Base-by-base conservation (phyloP, 2,797 vertebrate species). In the Capromys pilorides region DNA sequence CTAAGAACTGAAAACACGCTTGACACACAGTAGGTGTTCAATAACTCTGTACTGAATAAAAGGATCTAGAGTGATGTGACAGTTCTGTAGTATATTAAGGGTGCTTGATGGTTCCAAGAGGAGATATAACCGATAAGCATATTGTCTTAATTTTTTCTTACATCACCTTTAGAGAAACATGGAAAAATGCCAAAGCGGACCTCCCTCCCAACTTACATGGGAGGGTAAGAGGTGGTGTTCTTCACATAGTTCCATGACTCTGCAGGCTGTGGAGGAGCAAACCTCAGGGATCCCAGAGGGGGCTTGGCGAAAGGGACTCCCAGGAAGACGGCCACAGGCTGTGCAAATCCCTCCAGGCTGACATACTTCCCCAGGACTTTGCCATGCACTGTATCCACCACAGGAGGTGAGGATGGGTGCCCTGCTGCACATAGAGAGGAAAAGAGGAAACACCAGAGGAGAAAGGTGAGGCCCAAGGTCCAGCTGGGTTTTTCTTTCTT, bases 271-370 rank as follows among this genome's bases (percentile, higher is more conserved):
- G 99, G 99, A 0, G 98, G 96, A 2, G 98, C 78, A 57, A 99
- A 97, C 83, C 99, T 98, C 78, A 99, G 97, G 9, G 97, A 81
- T 14, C 99, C 99, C n/a, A 99, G 97, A 0, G 99, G 99, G 2
- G 99, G 98, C 31, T 92, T 98, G 33, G 99, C 98, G 73, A 99
- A 99, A 1, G 99, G 99, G 83, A 99, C 91, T 5, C 98, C 98
- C 94, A 99, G 97, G 95, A 98, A 96, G 11, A 96, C 88, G 0
- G 98, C 98, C 24, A 98, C 98, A 0, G 92, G 73, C 87, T 92
- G 87, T 8, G 81, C 0, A 12, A 86, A 33, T 21, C 77, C 99
- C 85, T 97, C 97, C 24, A 98, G 96, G 0, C 51, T 95, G 49
- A 97, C 13, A 0, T 97, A 96, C 7, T 96, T 97, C 22, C 99